Evolutionary conservation across 2,888 invertebrate genomes (phyloP).

Genomic region (Octodonta nipae): DNA sequence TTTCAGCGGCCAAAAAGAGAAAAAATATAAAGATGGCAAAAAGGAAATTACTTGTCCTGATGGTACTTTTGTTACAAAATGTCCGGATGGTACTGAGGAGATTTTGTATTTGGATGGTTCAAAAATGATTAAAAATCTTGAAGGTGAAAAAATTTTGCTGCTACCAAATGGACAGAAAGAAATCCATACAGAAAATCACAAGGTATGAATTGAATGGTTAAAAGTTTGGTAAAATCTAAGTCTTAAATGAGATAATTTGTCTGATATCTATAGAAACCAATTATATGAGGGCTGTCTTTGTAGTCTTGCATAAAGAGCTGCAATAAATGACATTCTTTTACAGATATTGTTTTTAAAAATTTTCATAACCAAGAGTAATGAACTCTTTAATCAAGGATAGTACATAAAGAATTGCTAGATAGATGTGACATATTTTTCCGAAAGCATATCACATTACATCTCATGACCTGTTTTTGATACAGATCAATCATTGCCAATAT

Average conservation of each 20-base stretch:
- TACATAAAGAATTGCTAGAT: too few species aligned
- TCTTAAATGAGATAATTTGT: too few species aligned
- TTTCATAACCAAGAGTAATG: neutral
- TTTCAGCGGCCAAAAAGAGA: constrained; percentile 73
- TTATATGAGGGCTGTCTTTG: too few species aligned
- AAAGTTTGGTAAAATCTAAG: neutral
- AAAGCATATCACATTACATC: too few species aligned
- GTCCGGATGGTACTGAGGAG: constrained; percentile 58
- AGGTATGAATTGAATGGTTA: constrained; percentile 41
- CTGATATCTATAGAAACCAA: too few species aligned
- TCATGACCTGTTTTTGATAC: too few species aligned
- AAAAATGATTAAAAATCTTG: constrained; percentile 44
- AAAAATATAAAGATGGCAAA: constrained; percentile 62
- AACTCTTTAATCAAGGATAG: too few species aligned
- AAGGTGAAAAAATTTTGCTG: constrained; percentile 60
- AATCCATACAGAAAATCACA: constrained; percentile 69
- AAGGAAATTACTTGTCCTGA: constrained; percentile 70
- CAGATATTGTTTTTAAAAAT: too few species aligned
- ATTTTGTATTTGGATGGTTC: constrained; percentile 72
- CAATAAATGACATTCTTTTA: too few species aligned
- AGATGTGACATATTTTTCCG: too few species aligned
- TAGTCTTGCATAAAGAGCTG: too few species aligned
- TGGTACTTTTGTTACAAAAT: constrained; percentile 58
- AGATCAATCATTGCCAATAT: too few species aligned
- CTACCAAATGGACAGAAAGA: constrained; percentile 82